Evolutionary conservation across 2,888 invertebrate genomes (phyloP), one percentile per base, ranked within the genome.

Genomic region (Hypolimnas misippus): DNA sequence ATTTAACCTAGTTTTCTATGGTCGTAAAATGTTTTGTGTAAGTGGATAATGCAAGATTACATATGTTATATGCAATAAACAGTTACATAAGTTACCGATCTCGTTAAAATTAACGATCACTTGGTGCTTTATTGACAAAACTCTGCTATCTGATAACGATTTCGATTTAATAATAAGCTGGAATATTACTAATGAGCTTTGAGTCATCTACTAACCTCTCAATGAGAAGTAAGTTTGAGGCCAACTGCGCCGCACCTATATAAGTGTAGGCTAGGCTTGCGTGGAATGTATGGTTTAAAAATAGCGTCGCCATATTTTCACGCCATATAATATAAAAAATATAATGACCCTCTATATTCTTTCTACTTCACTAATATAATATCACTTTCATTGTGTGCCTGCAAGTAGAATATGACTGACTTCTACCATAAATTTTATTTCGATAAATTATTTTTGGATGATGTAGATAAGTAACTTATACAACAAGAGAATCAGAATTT

Each of bases 211-310:
- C 46, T 50, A 38, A 19, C 49, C 31, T 54, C 54, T 60, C 49
- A 55, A 60, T 60, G 38, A 56, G 61, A 51, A 42, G 31, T 62
- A 51, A 57, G 52, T 58, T 62, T 62, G 58, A 58, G 62, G 62
- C 58, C 44, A 58, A 62, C 57, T 51, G 46, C 52, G 62, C 52
- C 63, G 53, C 65, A 53, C 62, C 56, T 66, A 54, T 56, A 21
- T 52, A 16, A 53, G 55, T 61, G 40, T 50, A 63, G 57, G 54
- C 63, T 54, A 55, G 53, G 52, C 53, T 50, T 19, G 35, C 44
- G 53, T 46, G 60, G 57, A 60, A 57, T 66, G 55, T 63, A 19
- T 35, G 50, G 19, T 53, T 57, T 40, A 57, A 50, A 62, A 65
- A 65, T 25, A 46, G 21, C 19, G 33, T 44, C 31, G 51, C 49